Evolutionary conservation across 2,113 vertebrate species (phyloP).

Genomic region (Aviceda subcristata): DNA sequence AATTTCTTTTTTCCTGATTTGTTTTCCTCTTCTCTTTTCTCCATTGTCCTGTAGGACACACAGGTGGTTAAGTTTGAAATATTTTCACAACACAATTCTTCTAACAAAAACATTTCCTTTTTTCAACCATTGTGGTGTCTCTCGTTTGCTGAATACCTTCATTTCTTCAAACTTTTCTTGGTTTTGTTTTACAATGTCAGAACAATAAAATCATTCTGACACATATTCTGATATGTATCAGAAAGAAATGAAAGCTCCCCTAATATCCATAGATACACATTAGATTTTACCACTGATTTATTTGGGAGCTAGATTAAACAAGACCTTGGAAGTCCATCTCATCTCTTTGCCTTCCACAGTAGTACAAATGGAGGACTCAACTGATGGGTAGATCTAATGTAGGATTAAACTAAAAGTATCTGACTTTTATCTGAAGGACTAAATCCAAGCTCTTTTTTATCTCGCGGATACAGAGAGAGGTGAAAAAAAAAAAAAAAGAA

Average conservation of each 20-base stretch:
- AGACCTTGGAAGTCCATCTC: neutral
- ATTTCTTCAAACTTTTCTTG: neutral
- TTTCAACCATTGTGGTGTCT: neutral
- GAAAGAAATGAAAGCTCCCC: neutral
- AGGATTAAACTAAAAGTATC: neutral
- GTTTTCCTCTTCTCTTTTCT: neutral
- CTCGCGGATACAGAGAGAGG: neutral
- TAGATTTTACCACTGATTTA: neutral
- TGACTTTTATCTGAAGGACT: constrained; percentile 22
- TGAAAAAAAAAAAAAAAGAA: neutral
- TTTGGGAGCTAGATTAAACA: neutral
- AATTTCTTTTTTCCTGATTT: neutral
- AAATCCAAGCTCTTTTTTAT: constrained; percentile 32
- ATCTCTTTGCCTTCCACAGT: neutral
- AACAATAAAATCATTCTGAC: neutral
- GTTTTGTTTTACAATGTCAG: neutral
- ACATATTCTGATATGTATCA: neutral
- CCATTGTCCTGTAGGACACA: neutral
- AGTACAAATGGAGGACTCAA: neutral
- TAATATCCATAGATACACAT: neutral
- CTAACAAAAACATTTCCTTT: neutral
- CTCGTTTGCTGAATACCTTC: neutral
- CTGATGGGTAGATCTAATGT: neutral
- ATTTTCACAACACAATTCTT: neutral
- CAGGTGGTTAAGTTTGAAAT: neutral